A percentile compares a stretch with the other conserved stretches of the same genome.
phyloP scores from a whole-genome alignment of 2,888 invertebrate species.

The Cylloceria caligata region DNA sequence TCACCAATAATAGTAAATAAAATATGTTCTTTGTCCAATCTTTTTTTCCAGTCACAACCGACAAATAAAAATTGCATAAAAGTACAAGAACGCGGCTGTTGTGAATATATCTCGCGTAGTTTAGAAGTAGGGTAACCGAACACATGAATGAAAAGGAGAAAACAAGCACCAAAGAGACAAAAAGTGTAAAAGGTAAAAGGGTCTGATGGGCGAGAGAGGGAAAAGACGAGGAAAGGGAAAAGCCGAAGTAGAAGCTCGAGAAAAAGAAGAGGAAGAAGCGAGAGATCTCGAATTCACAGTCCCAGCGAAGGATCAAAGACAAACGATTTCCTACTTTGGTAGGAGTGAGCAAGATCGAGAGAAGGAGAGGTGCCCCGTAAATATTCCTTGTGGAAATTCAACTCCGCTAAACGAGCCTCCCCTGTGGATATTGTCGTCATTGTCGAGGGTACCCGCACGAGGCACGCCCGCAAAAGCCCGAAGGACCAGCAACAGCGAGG shows the following conservation, averaged over 20 bases:
- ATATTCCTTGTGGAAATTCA: conserved; percentile 74
- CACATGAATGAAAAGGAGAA: conserved; percentile 35
- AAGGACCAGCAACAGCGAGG: conserved; percentile 72
- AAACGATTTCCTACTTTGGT: conserved; percentile 15
- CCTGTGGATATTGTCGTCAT: conserved; percentile 75
- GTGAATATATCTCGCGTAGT: not conserved
- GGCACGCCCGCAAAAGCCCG: conserved; percentile 75
- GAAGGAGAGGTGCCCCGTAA: conserved; percentile 71
- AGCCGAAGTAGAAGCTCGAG: conserved; percentile 17
- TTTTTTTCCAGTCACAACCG: not conserved
- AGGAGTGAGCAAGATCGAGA: conserved; percentile 28
- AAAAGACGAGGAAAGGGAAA: conserved; percentile 22
- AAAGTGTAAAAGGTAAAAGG: conserved; percentile 10
- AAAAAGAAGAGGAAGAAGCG: conserved; percentile 26
- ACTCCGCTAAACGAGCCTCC: conserved; percentile 73
- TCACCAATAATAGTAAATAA: not conserved
- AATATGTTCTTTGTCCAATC: not conserved
- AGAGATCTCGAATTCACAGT: conserved; percentile 29
- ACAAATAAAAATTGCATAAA: not conserved
- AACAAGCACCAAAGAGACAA: conserved; percentile 8
- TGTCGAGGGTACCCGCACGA: conserved; percentile 71
- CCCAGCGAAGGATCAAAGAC: conserved; percentile 43
- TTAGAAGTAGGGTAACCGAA: not conserved
- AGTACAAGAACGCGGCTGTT: not conserved
- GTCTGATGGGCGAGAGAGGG: conserved; percentile 1